A percentile compares a stretch with the other conserved stretches of the same genome.
These are phyloP conservation scores for Cotesia chilonis DNA, from an alignment of 1,140 invertebrate species.

Conservation along the genomic window DNA sequence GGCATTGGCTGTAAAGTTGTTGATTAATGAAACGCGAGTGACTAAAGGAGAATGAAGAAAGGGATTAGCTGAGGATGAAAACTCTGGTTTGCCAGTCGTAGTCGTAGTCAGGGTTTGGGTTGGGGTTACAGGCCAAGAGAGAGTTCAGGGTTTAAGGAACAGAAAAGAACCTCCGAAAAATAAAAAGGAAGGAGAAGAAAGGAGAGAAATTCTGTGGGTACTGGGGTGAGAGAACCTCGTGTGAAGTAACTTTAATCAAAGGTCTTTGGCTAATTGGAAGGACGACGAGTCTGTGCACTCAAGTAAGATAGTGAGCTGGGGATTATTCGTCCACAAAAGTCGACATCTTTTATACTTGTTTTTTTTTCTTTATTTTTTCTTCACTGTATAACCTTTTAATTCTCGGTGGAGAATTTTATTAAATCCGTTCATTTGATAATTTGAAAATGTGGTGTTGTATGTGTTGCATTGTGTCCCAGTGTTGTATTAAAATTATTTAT, in stretches of 20 bases:
- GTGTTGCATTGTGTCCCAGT: too few relatives aligned
- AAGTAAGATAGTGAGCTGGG: background rate
- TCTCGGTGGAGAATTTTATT: background rate
- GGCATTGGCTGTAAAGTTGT: background rate
- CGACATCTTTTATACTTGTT: background rate
- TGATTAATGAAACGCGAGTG: constrained; percentile 13
- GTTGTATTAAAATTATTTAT: too few relatives aligned
- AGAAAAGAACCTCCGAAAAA: background rate
- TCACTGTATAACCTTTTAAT: background rate
- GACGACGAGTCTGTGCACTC: constrained; percentile 10
- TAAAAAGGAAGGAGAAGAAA: background rate
- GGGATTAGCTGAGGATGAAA: too few relatives aligned
- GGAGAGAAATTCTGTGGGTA: background rate
- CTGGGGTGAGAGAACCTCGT: background rate
- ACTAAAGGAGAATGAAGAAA: too few relatives aligned
- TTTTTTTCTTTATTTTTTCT: background rate
- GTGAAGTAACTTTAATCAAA: constrained; percentile 10
- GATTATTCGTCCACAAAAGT: constrained; percentile 10
- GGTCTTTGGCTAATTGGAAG: constrained; percentile 5
- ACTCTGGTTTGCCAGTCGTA: too few relatives aligned
- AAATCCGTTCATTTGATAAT: too few relatives aligned
- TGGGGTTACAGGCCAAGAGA: too few relatives aligned
- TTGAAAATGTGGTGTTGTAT: too few relatives aligned
- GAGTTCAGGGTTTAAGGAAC: too few relatives aligned
- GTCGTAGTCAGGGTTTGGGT: too few relatives aligned